Evolutionary conservation across 2,888 invertebrate species (phyloP).

Genomic region (Lasioglossum calceatum): DNA sequence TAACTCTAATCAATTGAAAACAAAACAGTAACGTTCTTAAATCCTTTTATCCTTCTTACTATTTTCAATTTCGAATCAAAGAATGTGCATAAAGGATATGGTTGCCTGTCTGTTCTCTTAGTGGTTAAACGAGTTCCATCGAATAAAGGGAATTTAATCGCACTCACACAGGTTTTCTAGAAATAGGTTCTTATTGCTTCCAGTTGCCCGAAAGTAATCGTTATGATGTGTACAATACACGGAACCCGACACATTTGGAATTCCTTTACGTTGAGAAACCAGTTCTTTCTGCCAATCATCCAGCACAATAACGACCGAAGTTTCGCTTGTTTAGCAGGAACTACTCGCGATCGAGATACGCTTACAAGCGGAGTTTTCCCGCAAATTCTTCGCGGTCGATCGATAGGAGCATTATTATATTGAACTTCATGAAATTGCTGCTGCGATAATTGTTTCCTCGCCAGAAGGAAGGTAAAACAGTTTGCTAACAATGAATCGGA

Average conservation of each 20-base stretch:
- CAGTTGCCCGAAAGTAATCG: slow-evolving; percentile 22
- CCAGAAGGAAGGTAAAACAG: background rate
- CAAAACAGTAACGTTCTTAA: too few relatives aligned
- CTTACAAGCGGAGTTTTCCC: slow-evolving; percentile 18
- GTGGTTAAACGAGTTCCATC: background rate
- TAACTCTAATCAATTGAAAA: too few relatives aligned
- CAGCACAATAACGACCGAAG: slow-evolving; percentile 34
- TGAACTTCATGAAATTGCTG: slow-evolving; percentile 1
- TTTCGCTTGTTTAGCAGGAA: slow-evolving; percentile 43
- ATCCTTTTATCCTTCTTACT: too few relatives aligned
- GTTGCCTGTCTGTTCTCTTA: background rate
- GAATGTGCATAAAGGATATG: background rate
- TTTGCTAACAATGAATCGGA: background rate
- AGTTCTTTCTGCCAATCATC: slow-evolving; percentile 47
- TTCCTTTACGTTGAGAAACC: slow-evolving; percentile 29
- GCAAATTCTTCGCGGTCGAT: slow-evolving; percentile 20
- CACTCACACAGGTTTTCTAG: background rate
- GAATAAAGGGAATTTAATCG: background rate
- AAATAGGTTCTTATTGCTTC: slow-evolving; percentile 24
- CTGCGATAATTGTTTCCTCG: background rate
- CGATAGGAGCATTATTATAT: slow-evolving; percentile 16
- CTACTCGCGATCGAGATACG: slow-evolving; percentile 32
- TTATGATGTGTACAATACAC: slow-evolving; percentile 17
- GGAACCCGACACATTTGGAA: background rate
- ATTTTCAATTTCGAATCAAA: too few relatives aligned